Evolutionary conservation across 2,888 invertebrate genomes (phyloP).

Genomic region (Adelognathus sp.): DNA sequence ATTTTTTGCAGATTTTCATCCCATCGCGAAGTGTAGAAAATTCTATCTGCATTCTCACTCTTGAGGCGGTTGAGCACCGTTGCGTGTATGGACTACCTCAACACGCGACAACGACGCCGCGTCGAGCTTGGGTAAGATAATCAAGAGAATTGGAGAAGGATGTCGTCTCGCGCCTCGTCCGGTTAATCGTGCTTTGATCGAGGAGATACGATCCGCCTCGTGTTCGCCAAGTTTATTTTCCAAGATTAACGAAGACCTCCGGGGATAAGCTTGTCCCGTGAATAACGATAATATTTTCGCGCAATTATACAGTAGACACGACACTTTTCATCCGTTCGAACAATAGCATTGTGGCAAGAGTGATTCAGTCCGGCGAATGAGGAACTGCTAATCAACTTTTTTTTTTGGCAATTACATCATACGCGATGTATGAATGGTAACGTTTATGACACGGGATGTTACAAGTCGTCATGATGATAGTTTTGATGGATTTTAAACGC

Average conservation of each 20-base stretch:
- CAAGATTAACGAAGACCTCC: neutral
- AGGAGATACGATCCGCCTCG: neutral
- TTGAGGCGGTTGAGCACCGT: too few relatives aligned
- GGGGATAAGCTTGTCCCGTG: neutral
- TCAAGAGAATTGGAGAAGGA: neutral
- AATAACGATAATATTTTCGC: too few relatives aligned
- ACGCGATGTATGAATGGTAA: neutral
- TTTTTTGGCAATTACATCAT: neutral
- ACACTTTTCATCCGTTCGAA: too few relatives aligned
- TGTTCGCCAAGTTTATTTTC: neutral
- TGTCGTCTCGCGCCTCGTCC: neutral
- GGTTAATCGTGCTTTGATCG: neutral
- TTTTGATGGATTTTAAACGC: slow-evolving; percentile 11
- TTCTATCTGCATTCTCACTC: too few relatives aligned
- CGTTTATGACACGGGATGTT: neutral
- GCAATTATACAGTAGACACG: too few relatives aligned
- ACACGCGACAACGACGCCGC: neutral
- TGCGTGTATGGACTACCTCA: too few relatives aligned
- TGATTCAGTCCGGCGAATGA: neutral
- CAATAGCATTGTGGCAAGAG: too few relatives aligned
- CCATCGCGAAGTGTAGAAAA: too few relatives aligned
- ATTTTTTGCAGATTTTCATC: too few relatives aligned
- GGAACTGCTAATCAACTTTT: neutral
- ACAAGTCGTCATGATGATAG: neutral
- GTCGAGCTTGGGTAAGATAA: neutral